Conservation (phyloP, 2,797 vertebrate genomes). For the Catamblyrhynchus diadema region DNA sequence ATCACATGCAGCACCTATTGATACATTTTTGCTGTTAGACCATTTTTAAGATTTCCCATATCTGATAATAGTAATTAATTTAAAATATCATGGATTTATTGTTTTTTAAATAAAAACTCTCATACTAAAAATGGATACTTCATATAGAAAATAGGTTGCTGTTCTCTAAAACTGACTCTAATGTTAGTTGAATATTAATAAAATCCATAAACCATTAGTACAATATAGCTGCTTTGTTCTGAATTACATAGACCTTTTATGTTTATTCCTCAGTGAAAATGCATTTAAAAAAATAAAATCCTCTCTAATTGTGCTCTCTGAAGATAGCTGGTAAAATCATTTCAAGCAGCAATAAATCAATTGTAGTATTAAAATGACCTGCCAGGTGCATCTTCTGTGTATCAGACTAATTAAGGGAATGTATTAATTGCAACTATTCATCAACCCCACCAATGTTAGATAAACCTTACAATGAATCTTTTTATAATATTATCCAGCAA, state of each 20-base stretch:
- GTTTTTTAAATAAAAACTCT: constrained; percentile 68
- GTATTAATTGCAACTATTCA: constrained; percentile 86
- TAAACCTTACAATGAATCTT: constrained; percentile 79
- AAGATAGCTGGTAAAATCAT: constrained; percentile 81
- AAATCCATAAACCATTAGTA: constrained; percentile 81
- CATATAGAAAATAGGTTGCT: constrained; percentile 72
- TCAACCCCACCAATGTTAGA: constrained; percentile 80
- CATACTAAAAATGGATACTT: constrained; percentile 63
- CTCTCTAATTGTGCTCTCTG: constrained; percentile 81
- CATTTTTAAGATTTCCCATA: neutral
- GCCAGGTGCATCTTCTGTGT: constrained; percentile 84
- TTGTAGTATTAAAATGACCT: constrained; percentile 84
- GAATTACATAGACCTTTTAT: constrained; percentile 80
- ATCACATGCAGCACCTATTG: neutral
- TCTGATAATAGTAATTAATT: constrained; percentile 33
- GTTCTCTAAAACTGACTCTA: constrained; percentile 70
- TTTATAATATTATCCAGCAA: constrained; percentile 72
- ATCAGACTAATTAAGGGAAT: constrained; percentile 84
- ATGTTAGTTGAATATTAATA: constrained; percentile 79
- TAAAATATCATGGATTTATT: constrained; percentile 48
- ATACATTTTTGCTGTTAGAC: constrained; percentile 9
- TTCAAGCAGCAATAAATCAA: constrained; percentile 84
- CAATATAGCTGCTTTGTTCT: constrained; percentile 79
- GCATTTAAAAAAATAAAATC: constrained; percentile 76
- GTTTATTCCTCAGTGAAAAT: constrained; percentile 81